A percentile compares a stretch with the other conserved stretches of the same genome.
Evolutionary conservation across 1,140 invertebrate genomes (phyloP).

Genomic region (Papilio helenus): DNA sequence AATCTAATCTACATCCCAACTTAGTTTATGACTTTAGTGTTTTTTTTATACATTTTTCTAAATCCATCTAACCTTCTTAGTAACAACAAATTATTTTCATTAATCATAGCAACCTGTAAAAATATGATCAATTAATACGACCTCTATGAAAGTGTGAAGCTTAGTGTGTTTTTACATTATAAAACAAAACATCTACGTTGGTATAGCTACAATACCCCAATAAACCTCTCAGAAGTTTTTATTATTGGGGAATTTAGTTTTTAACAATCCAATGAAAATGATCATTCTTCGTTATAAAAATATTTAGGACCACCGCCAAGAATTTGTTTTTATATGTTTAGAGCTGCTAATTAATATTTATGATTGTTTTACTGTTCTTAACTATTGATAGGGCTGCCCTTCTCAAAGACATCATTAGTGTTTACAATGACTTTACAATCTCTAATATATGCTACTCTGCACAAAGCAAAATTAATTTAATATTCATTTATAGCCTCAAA

Average conservation of each 20-base stretch:
- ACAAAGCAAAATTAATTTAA: constrained; percentile 6
- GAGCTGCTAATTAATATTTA: constrained; percentile 57
- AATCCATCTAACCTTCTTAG: too few species aligned
- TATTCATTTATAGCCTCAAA: neutral
- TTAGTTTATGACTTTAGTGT: neutral
- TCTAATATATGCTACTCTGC: constrained; percentile 55
- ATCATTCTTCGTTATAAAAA: constrained; percentile 48
- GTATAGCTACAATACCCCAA: constrained; percentile 8
- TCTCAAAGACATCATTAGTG: constrained; percentile 54
- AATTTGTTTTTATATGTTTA: constrained; percentile 49
- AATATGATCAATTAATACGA: too few species aligned
- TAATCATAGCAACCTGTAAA: too few species aligned
- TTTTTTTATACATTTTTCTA: too few species aligned
- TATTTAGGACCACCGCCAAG: constrained; percentile 57
- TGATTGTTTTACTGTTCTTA: constrained; percentile 62
- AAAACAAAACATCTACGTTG: neutral
- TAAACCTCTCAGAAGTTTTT: constrained; percentile 27
- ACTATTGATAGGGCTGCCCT: constrained; percentile 49
- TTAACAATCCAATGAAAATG: constrained; percentile 37
- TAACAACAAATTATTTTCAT: too few species aligned
- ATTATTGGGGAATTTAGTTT: constrained; percentile 25
- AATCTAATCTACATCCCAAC: constrained; percentile 1
- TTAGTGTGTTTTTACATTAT: neutral
- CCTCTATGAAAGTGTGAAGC: neutral
- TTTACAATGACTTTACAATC: constrained; percentile 64